Evolutionary conservation across 2,888 invertebrate species (phyloP), one percentile per base, ranked within the genome.

Genomic region (Chalcis sispes): DNA sequence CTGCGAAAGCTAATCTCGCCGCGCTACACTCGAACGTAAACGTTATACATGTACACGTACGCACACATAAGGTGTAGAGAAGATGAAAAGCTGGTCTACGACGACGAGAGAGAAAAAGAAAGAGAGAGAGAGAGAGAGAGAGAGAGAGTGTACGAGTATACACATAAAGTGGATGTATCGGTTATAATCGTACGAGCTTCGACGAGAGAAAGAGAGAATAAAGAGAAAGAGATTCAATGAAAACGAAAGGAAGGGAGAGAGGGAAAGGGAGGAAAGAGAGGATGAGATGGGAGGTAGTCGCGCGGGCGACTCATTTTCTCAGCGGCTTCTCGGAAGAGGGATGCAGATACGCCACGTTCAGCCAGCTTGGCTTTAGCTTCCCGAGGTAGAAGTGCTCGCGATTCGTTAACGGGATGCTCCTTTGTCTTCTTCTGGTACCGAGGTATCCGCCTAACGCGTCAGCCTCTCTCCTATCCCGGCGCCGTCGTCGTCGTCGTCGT

Each of bases 261-360:
- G 42, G 15, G 29, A 32, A 46, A n/a, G 32, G 15, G 20, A 36
- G 46, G 18, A 20, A 27, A 25, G 13, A 13, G 54, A 25, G 25
- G 25, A 2, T 15, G 54, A 27, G 54, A n/a, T n/a, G n/a, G n/a
- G n/a, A n/a, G n/a, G 27, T 48, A 23, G 27, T 32, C 72, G 72
- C 70, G 80, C 48, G 48, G 15, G 79, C 65, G 75, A 75, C 81
- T 74, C 81, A 46, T 70, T 70, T 75, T 75, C 75, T 75, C 64
- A 25, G 62, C 13, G 20, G n/a, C 29, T 8, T 13, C 20, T 61
- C 27, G n/a, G 8, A 23, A 4, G 62, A 85, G 86, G 87, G 87
- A 87, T 87, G 85, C 15, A 87, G 88, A 88, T 88, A 88, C 83
- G 87, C 85, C 88, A 88, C 87, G 88, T 86, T 84, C 83, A 56